Percentiles rank a stretch among this genome's conserved stretches.
Evolutionary conservation across 2,888 invertebrate genomes (phyloP).

Genomic region (Pollenia angustigena): DNA sequence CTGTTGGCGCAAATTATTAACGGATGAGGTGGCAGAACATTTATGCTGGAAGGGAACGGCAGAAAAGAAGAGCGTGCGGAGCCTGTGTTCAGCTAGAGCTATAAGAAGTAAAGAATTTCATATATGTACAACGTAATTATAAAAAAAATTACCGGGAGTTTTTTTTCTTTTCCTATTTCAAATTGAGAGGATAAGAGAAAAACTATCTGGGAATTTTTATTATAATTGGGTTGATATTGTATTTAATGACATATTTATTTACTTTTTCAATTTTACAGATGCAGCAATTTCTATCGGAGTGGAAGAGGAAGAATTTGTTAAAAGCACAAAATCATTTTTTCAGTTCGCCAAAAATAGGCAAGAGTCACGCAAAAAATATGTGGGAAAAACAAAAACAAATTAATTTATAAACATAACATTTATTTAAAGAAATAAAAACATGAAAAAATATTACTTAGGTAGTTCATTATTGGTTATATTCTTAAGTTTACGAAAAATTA

Average conservation of each 20-base stretch:
- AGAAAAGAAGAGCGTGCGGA: conserved; percentile 40
- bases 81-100: conserved; percentile 36
- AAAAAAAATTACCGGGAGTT: no score
- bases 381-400: conserved; percentile 7
- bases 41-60: conserved; percentile 58
- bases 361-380: conserved; percentile 37
- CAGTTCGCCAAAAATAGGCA: conserved; percentile 45
- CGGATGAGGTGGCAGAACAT: conserved; percentile 47
- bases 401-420: no score
- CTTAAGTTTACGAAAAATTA: no score
- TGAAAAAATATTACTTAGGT: no score
- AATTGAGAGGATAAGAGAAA: no score
- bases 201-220: not conserved
- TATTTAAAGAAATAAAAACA: no score
- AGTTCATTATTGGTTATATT: no score
- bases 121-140: no score
- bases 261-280: conserved; percentile 30
- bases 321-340: conserved; percentile 43
- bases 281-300: conserved; percentile 47
- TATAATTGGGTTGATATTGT: conserved; percentile 2
- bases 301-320: conserved; percentile 20
- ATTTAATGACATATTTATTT: conserved; percentile 1
- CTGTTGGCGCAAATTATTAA: conserved; percentile 56
- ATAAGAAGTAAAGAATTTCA: conserved; percentile 39
- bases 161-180: no score